These are phyloP conservation scores for Syncerus caffer DNA, from an alignment of 2,797 vertebrate genomes.

Conservation along the genomic window DNA sequence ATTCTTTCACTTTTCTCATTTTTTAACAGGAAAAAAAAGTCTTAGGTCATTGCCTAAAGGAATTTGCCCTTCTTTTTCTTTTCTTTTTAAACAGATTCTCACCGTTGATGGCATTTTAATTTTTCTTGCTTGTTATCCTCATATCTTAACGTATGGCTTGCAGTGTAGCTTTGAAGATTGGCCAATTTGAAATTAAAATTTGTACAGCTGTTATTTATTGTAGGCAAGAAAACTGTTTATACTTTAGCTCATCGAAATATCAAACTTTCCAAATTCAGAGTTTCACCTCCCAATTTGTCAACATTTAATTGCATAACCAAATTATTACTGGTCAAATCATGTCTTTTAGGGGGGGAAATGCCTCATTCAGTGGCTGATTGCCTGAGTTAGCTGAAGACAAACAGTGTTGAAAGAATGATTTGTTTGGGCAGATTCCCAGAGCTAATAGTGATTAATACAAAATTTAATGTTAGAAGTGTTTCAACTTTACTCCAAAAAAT, in stretches of 20 bases:
- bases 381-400: background rate
- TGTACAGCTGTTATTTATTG: background rate
- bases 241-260: background rate
- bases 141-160: background rate
- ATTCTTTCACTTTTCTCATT: background rate
- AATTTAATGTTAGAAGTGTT: background rate
- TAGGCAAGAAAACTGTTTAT: background rate
- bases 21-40: background rate
- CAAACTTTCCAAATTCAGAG: background rate
- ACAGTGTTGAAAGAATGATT: background rate
- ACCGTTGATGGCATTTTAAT: background rate
- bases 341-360: background rate
- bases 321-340: background rate
- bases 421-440: background rate
- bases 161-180: background rate
- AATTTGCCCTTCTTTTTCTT: background rate
- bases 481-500: background rate
- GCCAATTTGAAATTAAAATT: background rate
- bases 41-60: background rate
- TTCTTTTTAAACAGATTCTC: background rate
- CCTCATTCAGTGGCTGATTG: background rate
- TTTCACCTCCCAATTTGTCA: background rate
- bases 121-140: background rate
- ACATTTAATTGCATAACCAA: background rate
- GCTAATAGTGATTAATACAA: background rate